A percentile compares a stretch with the other conserved stretches of the same genome.
phyloP scores from a whole-genome alignment of 30 jellyfish, hydroid and myxozoan genomes.

The Chironex yamaguchii region DNA sequence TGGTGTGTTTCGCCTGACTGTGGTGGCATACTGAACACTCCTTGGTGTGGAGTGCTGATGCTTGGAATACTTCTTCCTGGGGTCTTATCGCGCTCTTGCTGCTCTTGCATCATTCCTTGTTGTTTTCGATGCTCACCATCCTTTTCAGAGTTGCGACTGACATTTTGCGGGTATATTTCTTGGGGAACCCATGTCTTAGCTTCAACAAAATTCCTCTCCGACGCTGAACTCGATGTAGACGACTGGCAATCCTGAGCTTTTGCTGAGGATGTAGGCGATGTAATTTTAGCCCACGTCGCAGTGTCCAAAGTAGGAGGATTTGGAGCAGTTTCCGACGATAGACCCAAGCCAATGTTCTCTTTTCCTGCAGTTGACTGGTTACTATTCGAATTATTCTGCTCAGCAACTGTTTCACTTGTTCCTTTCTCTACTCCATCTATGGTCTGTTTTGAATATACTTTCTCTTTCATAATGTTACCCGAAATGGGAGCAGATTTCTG shows the following conservation, averaged over 20 bases:
- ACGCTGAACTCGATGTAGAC: constrained; percentile 14
- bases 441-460: neutral
- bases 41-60: neutral
- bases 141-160: neutral
- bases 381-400: neutral
- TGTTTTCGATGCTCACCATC: neutral
- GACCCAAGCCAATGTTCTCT: neutral
- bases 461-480: neutral
- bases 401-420: neutral
- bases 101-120: neutral
- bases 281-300: neutral
- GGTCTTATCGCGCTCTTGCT: neutral
- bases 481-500: too few species aligned
- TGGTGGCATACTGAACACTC: neutral
- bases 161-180: constrained; percentile 58
- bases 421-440: neutral
- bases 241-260: neutral
- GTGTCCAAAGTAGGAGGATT: neutral
- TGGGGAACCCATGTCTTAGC: constrained; percentile 89
- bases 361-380: neutral
- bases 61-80: neutral
- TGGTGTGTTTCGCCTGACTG: neutral
- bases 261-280: neutral
- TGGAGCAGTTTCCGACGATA: neutral
- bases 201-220: constrained; percentile 70